Conservation (phyloP, 2,888 invertebrate species). For the Ectropis crepuscularia region DNA sequence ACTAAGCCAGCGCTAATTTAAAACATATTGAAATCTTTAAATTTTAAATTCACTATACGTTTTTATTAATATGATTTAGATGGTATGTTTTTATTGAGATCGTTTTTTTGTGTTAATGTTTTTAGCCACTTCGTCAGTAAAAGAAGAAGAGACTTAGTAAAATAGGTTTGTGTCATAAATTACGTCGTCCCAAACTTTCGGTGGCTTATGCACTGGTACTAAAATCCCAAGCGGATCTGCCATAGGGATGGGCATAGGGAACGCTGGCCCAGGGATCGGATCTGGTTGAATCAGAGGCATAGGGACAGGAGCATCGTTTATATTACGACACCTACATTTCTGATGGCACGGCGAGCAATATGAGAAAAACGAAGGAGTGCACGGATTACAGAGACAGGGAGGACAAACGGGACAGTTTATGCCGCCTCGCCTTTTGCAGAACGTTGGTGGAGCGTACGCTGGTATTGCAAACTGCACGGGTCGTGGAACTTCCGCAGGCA, state of each 20-base stretch:
- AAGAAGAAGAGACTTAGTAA: background rate
- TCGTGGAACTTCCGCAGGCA: constrained; percentile 41
- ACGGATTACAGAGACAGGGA: constrained; percentile 68
- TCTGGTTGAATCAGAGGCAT: constrained; percentile 43
- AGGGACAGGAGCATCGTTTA: constrained; percentile 51
- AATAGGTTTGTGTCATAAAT: background rate
- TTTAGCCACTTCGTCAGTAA: too few relatives aligned
- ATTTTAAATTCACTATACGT: too few relatives aligned
- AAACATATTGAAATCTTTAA: too few relatives aligned
- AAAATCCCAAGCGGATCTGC: constrained; percentile 6
- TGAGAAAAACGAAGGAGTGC: constrained; percentile 72
- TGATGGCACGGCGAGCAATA: constrained; percentile 72
- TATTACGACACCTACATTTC: constrained; percentile 63
- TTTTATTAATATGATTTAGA: too few relatives aligned
- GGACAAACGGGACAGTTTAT: constrained; percentile 69
- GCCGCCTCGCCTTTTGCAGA: constrained; percentile 41
- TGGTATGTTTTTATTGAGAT: too few relatives aligned
- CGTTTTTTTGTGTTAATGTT: too few relatives aligned
- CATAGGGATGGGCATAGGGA: constrained; percentile 17
- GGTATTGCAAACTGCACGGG: constrained; percentile 59
- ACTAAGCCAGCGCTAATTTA: too few relatives aligned
- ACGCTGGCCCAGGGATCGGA: constrained; percentile 22
- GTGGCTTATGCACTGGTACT: constrained; percentile 14
- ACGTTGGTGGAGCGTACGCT: constrained; percentile 44
- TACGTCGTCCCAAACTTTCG: constrained; percentile 9